A percentile compares a stretch with the other conserved stretches of the same genome.
phyloP scores from a whole-genome alignment of 2,797 vertebrate genomes.

The Poecilia wingei region DNA sequence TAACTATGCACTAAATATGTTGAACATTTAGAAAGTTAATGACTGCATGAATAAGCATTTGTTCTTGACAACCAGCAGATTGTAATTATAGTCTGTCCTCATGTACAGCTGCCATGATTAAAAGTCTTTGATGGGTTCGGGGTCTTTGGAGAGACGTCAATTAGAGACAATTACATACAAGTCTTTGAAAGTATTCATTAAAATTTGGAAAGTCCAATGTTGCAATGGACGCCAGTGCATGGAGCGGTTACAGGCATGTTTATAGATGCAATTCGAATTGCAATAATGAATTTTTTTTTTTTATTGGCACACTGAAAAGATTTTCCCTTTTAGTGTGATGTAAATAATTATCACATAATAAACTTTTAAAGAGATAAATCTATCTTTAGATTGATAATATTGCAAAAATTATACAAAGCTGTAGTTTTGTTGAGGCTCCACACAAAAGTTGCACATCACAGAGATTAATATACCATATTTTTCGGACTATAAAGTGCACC shows the following conservation, averaged over 20 bases:
- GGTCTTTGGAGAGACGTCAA: neutral
- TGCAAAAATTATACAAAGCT: neutral
- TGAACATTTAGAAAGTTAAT: conserved; percentile 1
- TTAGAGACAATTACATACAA: neutral
- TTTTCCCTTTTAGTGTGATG: neutral
- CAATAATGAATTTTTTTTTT: neutral
- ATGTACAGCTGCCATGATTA: neutral
- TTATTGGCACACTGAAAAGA: neutral
- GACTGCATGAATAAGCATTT: neutral
- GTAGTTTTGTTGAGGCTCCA: neutral
- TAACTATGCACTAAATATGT: neutral
- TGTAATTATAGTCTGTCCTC: neutral
- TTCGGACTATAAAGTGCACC: no score
- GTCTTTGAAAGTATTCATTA: neutral
- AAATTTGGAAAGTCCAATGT: neutral
- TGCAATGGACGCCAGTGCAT: neutral
- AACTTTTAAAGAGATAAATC: neutral
- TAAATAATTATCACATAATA: neutral
- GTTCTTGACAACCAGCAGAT: neutral
- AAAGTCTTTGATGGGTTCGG: neutral
- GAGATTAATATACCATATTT: neutral
- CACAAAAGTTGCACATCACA: neutral
- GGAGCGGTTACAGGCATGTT: neutral
- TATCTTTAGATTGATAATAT: neutral
- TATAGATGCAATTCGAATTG: neutral